Evolutionary conservation across 2,113 vertebrate genomes (phyloP).

Genomic region (Barnardius zonarius): DNA sequence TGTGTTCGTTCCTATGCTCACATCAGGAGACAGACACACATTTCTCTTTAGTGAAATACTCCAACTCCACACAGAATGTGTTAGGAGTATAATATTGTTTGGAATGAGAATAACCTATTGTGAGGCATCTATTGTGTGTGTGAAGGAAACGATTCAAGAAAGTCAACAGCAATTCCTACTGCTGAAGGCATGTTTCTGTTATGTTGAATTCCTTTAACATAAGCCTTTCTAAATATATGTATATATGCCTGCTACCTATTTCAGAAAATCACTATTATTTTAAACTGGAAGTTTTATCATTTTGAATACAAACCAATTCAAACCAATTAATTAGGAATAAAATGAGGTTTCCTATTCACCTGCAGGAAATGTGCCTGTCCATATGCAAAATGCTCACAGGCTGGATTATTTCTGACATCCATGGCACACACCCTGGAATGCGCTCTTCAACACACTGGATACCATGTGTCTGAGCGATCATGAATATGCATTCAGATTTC

Average conservation of each 20-base stretch:
- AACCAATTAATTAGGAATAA: background rate
- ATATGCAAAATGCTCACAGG: background rate
- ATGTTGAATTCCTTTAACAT: background rate
- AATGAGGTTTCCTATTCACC: background rate
- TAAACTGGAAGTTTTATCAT: background rate
- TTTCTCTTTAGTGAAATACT: background rate
- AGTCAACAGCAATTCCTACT: background rate
- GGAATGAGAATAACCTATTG: background rate
- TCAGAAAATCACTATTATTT: background rate
- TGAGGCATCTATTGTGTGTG: background rate
- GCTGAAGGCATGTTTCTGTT: background rate
- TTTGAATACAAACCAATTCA: background rate
- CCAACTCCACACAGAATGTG: background rate
- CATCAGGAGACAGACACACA: background rate
- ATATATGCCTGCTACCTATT: background rate
- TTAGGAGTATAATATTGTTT: background rate
- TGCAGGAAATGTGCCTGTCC: background rate
- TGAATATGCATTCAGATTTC: background rate
- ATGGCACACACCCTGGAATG: accelerated
- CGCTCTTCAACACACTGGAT: accelerated
- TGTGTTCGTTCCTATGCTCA: background rate
- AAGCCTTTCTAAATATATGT: background rate
- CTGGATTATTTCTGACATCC: background rate
- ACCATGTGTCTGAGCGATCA: background rate
- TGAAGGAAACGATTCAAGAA: background rate